A percentile compares a stretch with the other conserved stretches of the same genome.
These are phyloP conservation scores for Novumbra hubbsi DNA, from an alignment of 2,797 vertebrate species.

Conservation along the genomic window DNA sequence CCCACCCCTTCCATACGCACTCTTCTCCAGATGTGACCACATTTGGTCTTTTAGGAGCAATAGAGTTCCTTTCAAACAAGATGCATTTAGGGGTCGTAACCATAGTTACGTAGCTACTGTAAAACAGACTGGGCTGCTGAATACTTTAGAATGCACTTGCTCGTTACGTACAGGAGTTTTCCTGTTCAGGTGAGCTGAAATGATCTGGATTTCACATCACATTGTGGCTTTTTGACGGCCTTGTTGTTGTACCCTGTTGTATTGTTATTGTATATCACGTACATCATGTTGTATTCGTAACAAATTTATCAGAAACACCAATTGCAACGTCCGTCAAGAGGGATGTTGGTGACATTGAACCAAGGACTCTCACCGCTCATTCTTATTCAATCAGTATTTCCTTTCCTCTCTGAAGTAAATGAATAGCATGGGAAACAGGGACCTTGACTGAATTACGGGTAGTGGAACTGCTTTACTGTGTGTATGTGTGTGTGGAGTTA, in stretches of 20 bases:
- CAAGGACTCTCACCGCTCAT: constrained; percentile 9
- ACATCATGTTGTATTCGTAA: neutral
- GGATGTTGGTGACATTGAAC: constrained; percentile 18
- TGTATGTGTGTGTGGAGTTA: constrained; percentile 2
- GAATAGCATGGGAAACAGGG: neutral
- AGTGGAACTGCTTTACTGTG: neutral
- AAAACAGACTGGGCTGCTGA: neutral
- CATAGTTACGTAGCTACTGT: neutral
- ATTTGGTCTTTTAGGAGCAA: too few relatives aligned
- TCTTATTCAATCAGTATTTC: constrained; percentile 2
- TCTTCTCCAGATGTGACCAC: too few relatives aligned
- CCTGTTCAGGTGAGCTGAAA: neutral
- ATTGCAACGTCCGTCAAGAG: neutral
- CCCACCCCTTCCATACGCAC: too few relatives aligned
- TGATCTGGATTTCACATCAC: neutral
- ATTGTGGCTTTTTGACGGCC: neutral
- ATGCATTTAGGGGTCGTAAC: neutral
- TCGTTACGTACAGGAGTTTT: neutral
- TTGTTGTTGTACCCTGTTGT: neutral
- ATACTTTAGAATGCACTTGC: neutral
- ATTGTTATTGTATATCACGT: neutral
- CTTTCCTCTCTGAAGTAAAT: neutral
- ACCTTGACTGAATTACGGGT: neutral
- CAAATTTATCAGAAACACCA: neutral
- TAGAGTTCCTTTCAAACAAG: too few relatives aligned